These are phyloP conservation scores for Cepphus grylle DNA, from an alignment of 2,113 vertebrate species.

Conservation along the genomic window DNA sequence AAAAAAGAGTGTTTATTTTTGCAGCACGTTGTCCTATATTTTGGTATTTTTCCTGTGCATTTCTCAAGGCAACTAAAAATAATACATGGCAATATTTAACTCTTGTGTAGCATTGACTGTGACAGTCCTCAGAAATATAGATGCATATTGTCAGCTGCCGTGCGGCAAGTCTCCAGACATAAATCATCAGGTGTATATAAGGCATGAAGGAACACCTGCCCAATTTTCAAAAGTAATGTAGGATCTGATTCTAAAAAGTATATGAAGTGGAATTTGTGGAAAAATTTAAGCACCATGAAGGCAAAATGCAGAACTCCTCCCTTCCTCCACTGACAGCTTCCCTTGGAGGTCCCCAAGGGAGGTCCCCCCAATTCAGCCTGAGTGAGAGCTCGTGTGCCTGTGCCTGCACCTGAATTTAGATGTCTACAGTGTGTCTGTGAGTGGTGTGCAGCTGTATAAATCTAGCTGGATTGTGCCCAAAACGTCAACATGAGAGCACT, in stretches of 20 bases:
- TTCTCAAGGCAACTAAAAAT: slow-evolving; percentile 26
- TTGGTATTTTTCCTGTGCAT: not conserved
- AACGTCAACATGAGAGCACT: not conserved
- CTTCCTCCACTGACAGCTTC: not conserved
- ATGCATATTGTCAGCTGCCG: not conserved
- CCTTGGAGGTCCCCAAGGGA: not conserved
- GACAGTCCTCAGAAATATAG: not conserved
- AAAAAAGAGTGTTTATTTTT: slow-evolving; percentile 29
- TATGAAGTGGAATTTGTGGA: not conserved
- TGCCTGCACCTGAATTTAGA: not conserved
- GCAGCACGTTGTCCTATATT: not conserved
- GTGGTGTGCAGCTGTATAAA: not conserved
- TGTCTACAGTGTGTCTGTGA: not conserved
- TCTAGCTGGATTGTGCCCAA: not conserved
- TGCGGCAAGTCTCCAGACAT: not conserved
- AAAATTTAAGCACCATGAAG: not conserved
- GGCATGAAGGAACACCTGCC: not conserved
- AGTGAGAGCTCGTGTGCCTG: not conserved
- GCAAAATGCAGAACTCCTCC: not conserved
- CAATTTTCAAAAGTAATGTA: not conserved
- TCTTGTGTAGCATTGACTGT: not conserved
- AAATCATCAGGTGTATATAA: not conserved
- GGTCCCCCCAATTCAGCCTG: not conserved
- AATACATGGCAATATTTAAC: not conserved
- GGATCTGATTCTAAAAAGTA: not conserved